These are phyloP conservation scores for Rhombomys opimus DNA, from an alignment of 2,113 vertebrate genomes.

Conservation along the genomic window DNA sequence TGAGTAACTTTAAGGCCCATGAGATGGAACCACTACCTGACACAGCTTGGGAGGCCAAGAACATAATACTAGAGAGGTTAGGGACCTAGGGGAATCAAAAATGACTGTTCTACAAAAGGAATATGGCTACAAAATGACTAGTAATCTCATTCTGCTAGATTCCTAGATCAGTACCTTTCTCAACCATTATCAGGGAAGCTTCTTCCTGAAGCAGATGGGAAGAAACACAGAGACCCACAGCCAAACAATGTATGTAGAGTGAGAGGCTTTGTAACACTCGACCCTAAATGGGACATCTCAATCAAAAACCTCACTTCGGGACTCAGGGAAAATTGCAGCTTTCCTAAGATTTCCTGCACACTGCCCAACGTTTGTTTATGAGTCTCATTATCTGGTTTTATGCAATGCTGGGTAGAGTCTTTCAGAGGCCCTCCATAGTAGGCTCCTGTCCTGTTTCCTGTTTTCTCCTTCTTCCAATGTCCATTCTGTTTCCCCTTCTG, in stretches of 20 bases:
- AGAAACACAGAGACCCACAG: not conserved
- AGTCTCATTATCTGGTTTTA: too few relatives aligned
- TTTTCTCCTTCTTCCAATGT: too few relatives aligned
- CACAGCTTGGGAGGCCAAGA: not conserved
- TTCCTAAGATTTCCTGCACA: too few relatives aligned
- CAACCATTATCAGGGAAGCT: not conserved
- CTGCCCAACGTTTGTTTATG: too few relatives aligned
- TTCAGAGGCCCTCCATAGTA: too few relatives aligned
- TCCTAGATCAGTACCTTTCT: not conserved
- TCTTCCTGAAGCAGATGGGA: not conserved
- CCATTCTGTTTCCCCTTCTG: too few relatives aligned
- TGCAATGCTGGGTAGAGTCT: too few relatives aligned
- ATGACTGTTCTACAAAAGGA: too few relatives aligned
- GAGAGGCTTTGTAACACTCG: not conserved
- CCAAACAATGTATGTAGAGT: not conserved
- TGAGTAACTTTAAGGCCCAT: not conserved
- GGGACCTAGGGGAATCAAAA: not conserved
- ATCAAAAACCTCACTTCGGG: not conserved
- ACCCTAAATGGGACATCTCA: not conserved
- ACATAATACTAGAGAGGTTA: not conserved
- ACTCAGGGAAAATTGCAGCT: not conserved
- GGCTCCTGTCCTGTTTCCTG: too few relatives aligned
- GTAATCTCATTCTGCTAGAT: not conserved
- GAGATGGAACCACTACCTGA: not conserved
- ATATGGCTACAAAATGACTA: not conserved